These are phyloP conservation scores for Didymodactylos carnosus DNA, from an alignment of 2,888 invertebrate species.

Conservation along the genomic window DNA sequence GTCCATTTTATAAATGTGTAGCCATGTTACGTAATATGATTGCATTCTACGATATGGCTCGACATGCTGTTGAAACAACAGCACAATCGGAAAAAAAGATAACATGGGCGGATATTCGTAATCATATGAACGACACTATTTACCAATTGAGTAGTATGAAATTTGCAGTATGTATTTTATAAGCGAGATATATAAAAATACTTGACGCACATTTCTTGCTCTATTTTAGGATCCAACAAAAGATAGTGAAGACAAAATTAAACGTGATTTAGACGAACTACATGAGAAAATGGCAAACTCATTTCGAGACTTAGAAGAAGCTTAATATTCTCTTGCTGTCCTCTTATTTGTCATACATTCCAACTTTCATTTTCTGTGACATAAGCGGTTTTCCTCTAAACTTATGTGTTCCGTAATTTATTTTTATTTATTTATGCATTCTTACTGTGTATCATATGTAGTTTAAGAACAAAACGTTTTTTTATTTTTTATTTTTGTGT, in stretches of 20 bases:
- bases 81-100: constrained; percentile 96
- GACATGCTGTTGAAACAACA: constrained; percentile 89
- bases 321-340: constrained; percentile 33
- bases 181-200: too few species aligned
- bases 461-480: too few species aligned
- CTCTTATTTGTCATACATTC: too few species aligned
- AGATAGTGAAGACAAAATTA: constrained; percentile 91
- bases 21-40: constrained; percentile 98
- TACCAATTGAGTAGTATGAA: constrained; percentile 54
- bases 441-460: too few species aligned
- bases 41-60: constrained; percentile 87
- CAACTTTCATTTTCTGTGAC: too few species aligned
- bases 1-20: constrained; percentile 98
- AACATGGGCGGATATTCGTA: constrained; percentile 90
- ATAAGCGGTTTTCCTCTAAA: too few species aligned
- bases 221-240: constrained; percentile 80
- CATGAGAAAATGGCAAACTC: constrained; percentile 87
- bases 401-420: too few species aligned
- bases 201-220: too few species aligned
- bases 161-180: constrained; percentile 50
- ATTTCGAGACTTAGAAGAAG: constrained; percentile 95
- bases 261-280: constrained; percentile 83
- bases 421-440: too few species aligned
- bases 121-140: constrained; percentile 77
- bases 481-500: too few species aligned